Base-by-base conservation (phyloP, 1,140 invertebrate species). In the Caenorhabditis tropicalis region DNA sequence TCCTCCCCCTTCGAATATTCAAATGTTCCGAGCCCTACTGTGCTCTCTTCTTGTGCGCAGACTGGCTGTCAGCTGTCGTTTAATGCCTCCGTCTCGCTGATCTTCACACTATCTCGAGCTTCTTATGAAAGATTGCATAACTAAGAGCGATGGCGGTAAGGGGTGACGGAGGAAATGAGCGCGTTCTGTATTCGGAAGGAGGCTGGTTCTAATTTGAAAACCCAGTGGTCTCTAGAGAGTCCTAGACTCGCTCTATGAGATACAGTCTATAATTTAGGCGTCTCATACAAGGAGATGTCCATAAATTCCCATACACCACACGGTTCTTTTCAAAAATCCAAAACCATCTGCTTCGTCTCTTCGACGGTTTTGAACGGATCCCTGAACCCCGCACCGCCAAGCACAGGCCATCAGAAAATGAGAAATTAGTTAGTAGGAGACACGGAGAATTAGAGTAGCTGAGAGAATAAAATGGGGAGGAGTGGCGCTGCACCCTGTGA, bases 41-140 rank as follows among this genome's bases (percentile, higher is more conserved):
- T 74, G 65, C 65, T 74, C 36, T 36, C 24, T 15, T 12, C 65
- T 74, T 43, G n/a, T 31, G 58, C 58, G 58, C 58, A 65, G 58
- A 65, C 65, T 74, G 65, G 65, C 65, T 74, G 65, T 74, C 65
- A 74, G 65, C 65, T 74, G 65, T 74, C 65, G 33, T 24, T 6
- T n/a, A n/a, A 1, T 43, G 36, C 43, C 19, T 21, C 1, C 65
- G 36, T 74, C 65, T 74, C 65, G 19, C 21, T 74, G n/a, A 46
- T 43, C 21, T 2, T 7, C 65, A 74, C 65, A 46, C 33, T 74
- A 24, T 74, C 36, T 74, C n/a, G 65, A 74, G 65, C 65, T 74
- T 74, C 65, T 74, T 74, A 74, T 74, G 65, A 74, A 43, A 74
- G 27, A 74, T 74, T 74, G 65, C 65, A 74, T 74, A 74, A 74